These are phyloP conservation scores for Glaucidium brasilianum DNA, from an alignment of 2,113 vertebrate species.

Conservation along the genomic window DNA sequence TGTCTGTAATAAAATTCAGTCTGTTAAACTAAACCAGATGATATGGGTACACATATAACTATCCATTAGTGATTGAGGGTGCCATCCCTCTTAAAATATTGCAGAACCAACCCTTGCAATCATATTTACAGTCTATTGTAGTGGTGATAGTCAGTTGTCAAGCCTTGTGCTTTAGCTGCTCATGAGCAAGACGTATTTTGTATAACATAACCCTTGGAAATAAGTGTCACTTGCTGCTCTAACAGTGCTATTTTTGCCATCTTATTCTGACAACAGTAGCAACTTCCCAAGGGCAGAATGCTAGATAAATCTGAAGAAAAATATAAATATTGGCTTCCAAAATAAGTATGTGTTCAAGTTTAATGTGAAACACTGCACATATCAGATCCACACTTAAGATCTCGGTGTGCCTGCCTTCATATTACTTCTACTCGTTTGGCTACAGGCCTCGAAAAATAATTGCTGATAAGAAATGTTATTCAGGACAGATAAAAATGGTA, in stretches of 20 bases:
- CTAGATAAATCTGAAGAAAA: neutral
- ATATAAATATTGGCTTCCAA: neutral
- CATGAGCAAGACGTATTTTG: neutral
- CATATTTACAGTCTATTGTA: neutral
- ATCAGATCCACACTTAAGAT: neutral
- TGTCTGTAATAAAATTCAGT: neutral
- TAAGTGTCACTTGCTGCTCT: neutral
- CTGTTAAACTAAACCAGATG: neutral
- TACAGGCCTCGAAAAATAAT: neutral
- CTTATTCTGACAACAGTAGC: neutral
- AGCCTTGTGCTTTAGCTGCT: neutral
- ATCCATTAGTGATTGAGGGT: neutral
- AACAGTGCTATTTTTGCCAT: neutral
- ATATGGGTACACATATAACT: neutral
- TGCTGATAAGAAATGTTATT: slow-evolving; percentile 22
- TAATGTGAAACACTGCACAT: neutral
- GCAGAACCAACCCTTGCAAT: neutral
- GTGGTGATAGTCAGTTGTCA: neutral
- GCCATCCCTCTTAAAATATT: neutral
- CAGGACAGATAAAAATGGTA: slow-evolving; percentile 14
- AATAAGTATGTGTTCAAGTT: neutral
- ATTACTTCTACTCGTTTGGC: neutral
- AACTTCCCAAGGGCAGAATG: neutral
- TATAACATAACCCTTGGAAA: neutral
- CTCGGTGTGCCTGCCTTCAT: neutral